Percentiles rank a stretch among this genome's conserved stretches.
Evolutionary conservation across 1,140 invertebrate genomes (phyloP).

Genomic region (Drosophila baimaii): DNA sequence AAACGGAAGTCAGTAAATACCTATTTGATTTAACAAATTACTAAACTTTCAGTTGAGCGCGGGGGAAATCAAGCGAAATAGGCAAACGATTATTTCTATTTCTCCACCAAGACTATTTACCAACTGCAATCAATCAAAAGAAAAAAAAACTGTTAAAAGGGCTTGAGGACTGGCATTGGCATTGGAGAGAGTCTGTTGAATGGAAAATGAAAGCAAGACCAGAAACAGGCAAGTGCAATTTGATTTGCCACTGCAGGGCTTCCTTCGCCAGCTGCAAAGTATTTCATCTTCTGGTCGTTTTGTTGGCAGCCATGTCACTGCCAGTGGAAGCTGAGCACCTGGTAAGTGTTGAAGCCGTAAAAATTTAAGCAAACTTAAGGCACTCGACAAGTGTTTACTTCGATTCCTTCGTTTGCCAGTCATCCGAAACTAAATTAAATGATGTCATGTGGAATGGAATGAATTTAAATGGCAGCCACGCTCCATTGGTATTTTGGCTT

Average conservation of each 20-base stretch:
- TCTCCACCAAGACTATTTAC: conserved; percentile 1
- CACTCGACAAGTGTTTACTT: conserved; percentile 21
- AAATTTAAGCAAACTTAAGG: conserved; percentile 46
- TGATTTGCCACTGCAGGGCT: conserved; percentile 31
- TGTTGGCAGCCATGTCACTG: conserved; percentile 47
- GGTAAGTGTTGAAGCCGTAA: conserved; percentile 32
- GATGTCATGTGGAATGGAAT: conserved; percentile 28
- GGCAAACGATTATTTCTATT: conserved; percentile 3
- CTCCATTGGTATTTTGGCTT: conserved; percentile 28
- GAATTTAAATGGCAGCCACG: conserved; percentile 26
- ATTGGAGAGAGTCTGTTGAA: conserved; percentile 16
- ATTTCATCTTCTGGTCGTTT: conserved; percentile 10
- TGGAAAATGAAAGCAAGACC: conserved; percentile 3
- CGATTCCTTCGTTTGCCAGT: conserved; percentile 17
- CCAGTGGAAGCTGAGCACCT: conserved; percentile 55
- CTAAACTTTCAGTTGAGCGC: too few species aligned
- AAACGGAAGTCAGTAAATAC: neutral
- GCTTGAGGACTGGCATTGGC: conserved; percentile 15
- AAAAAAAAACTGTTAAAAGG: neutral
- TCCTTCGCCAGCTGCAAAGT: neutral
- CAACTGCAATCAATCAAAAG: conserved; percentile 12
- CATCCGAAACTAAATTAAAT: conserved; percentile 10
- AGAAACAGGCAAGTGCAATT: conserved; percentile 42
- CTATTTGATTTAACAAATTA: neutral
- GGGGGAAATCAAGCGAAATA: neutral